Base-by-base conservation (phyloP, 2,888 invertebrate genomes). In the Aproaerema taeniolella region DNA sequence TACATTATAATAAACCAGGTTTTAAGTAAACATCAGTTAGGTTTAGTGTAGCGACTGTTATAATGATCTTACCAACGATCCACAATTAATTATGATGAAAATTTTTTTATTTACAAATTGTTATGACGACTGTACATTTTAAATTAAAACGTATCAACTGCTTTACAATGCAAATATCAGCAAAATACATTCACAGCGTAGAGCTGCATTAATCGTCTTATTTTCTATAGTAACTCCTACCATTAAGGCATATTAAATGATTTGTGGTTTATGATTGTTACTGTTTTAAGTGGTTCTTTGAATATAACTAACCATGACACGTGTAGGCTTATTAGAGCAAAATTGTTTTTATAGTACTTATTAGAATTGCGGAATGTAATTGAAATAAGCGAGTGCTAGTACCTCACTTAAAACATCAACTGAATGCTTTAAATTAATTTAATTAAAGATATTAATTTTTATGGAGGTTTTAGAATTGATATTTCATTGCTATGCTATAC, bases 131-230 rank as follows among this genome's bases (percentile, higher is more conserved):
- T 43, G 42, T 45, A 46, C 48, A 56, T 56, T 56, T 55, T 37
- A 57, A 54, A 60, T 46, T 13, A 49, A 39, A 44, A 39, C 32
- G 39, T 52, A 53, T 58, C 61, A 58, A 55, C 44, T 20, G 36
- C 39, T 41, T 47, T 59, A 56, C 56, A 54, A 61, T 71, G 58
- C 66, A 62, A 70, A 70, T 60, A 34, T 46, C 47, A 2, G 14
- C 10, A 9, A n/a, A 14, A 45, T 45, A 54, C 59, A 64, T 61
- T 59, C 58, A 49, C 42, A 55, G 47, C 55, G 45, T 49, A 52
- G 38, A 51, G 45, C 38, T 25, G 31, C 39, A 45, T 50, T 39
- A 15, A 46, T 33, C 38, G 24, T 10, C 13, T 20, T 32, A 29
- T 37, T 38, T 31, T 31, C 26, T 36, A 12, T n/a, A 16, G 7